Base-by-base conservation (phyloP, 2,113 vertebrate genomes). In the Corydoras maculifer region DNA sequence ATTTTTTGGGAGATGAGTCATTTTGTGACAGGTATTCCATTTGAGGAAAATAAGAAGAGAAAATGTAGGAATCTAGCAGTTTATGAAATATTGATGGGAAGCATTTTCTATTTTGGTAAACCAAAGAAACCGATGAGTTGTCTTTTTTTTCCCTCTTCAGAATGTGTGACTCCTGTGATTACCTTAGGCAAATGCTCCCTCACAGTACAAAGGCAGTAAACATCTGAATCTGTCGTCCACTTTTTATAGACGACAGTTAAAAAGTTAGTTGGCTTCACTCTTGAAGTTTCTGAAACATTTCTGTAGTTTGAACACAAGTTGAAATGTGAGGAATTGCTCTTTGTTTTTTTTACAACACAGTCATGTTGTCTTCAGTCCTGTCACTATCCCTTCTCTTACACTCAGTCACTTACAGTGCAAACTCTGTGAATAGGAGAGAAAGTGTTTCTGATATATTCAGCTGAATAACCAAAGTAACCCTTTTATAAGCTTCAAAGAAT, bases 301-400 rank as follows among this genome's bases (percentile, higher is more conserved):
- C 29, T 18, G 49, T 54, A 13, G 53, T 66, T 50, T 77, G 49
- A 74, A 53, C 13, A 53, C 59, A 11, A 48, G 11, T 63, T 43
- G 15, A 59, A 71, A 10, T 35, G n/a, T 35, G 15, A 74, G 60
- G 70, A 64, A 66, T 66, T 13, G 80, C 72, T 61, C 65, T 76
- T 74, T 1, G 7, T 51, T 31, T 70, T 70, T 48, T 69, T 72
- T 62, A 58, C 53, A 72, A 76, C 67, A 67, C 73, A 49, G 30
- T 66, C 35, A 43, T 43, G 3, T 48, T 84, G 87, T 87, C 86
- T 83, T 77, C 60, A 76, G 57, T 77, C 68, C 70, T 84, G 82
- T 86, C 83, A 69, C 72, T 70, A n/a, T 76, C 74, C 51, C 9
- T 83, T 75, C 59, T 43, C 64, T 43, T n/a, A 43, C 85, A 86